phyloP scores from a whole-genome alignment of 2,113 vertebrate species.

The Callocephalon fimbriatum region DNA sequence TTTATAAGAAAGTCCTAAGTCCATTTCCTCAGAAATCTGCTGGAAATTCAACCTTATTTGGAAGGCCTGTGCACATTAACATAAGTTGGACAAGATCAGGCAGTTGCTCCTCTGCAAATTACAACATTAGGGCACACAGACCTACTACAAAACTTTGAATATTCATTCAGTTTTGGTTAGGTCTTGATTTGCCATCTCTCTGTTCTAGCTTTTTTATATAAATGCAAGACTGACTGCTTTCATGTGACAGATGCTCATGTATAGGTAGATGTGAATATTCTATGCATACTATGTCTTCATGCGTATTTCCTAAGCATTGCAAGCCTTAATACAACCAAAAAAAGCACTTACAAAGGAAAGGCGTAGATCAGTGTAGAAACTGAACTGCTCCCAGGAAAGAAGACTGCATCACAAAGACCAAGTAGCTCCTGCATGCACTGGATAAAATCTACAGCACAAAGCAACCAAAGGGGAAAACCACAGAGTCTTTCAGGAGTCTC shows the following conservation, averaged over 20 bases:
- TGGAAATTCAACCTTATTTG: neutral
- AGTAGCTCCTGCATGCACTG: neutral
- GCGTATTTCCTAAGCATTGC: neutral
- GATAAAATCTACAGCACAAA: neutral
- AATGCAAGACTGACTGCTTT: neutral
- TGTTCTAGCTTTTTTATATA: neutral
- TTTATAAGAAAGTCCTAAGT: neutral
- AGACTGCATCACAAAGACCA: neutral
- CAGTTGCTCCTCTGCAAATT: neutral
- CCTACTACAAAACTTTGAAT: neutral
- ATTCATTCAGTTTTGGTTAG: neutral
- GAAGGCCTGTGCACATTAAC: neutral
- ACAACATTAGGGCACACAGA: neutral
- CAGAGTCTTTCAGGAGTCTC: neutral
- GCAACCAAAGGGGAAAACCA: neutral
- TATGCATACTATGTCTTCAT: neutral
- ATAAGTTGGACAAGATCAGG: neutral
- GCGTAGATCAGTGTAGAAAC: neutral
- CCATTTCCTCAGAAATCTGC: neutral
- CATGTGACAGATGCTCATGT: constrained; percentile 28
- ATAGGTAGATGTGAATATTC: neutral
- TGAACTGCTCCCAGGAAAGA: neutral
- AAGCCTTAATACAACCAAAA: neutral
- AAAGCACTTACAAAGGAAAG: neutral
- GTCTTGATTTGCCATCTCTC: neutral